Percentiles rank a stretch among this genome's conserved stretches.
These are phyloP conservation scores for Eudorcas thomsonii DNA, from an alignment of 2,113 vertebrate genomes.

Conservation along the genomic window DNA sequence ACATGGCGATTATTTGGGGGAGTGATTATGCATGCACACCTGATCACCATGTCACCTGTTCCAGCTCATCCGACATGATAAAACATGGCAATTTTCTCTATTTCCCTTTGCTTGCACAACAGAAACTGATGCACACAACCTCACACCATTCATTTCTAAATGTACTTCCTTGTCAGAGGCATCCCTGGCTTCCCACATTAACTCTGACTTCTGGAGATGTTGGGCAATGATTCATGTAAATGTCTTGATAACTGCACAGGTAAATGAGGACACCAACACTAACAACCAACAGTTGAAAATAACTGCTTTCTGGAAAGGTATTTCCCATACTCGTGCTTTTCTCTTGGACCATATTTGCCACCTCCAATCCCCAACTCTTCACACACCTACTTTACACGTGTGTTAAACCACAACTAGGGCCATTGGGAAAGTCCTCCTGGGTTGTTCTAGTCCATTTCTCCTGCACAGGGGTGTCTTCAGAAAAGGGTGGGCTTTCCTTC, in stretches of 20 bases:
- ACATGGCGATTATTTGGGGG: slow-evolving; percentile 97
- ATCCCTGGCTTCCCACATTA: slow-evolving; percentile 61
- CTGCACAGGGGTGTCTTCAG: background rate
- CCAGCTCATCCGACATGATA: slow-evolving; percentile 90
- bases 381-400: background rate
- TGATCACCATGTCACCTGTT: slow-evolving; percentile 95
- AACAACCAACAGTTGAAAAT: background rate
- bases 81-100: slow-evolving; percentile 95
- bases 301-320: background rate
- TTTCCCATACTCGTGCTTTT: background rate
- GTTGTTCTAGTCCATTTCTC: background rate
- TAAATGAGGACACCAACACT: background rate
- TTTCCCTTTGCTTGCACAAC: slow-evolving; percentile 93
- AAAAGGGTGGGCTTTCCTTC: background rate
- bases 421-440: background rate
- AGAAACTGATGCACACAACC: slow-evolving; percentile 81
- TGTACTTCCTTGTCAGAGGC: slow-evolving; percentile 76
- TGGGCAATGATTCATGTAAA: slow-evolving; percentile 74
- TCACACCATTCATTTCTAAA: slow-evolving; percentile 83
- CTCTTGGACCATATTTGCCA: background rate
- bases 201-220: slow-evolving; percentile 59
- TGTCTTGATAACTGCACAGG: slow-evolving; percentile 61
- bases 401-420: background rate
- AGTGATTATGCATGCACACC: slow-evolving; percentile 97
- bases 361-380: background rate